Percentiles rank a stretch among this genome's conserved stretches.
Conservation (phyloP, 92 coral and sea anemone species). For the Diadumene lineata region DNA sequence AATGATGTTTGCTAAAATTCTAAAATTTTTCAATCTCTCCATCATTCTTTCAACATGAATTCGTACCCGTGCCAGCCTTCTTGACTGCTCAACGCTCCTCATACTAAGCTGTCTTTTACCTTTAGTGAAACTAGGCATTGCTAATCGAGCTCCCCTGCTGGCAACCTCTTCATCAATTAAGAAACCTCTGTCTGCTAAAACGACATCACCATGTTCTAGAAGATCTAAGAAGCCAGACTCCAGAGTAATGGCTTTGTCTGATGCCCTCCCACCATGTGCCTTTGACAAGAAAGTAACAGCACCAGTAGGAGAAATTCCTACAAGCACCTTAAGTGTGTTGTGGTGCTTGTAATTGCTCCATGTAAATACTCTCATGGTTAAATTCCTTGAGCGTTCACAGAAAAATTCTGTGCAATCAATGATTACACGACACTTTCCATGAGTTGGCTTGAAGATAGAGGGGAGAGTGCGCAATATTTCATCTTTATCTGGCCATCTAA, state of each 20-base stretch:
- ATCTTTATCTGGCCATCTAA: too few species aligned
- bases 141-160: constrained; percentile 38
- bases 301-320: constrained; percentile 56
- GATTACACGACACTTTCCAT: constrained; percentile 40
- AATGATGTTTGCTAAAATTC: constrained; percentile 18
- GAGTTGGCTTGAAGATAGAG: too few species aligned
- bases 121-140: constrained; percentile 39
- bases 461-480: too few species aligned
- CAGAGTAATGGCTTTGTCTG: constrained; percentile 51
- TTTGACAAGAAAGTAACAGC: constrained; percentile 55
- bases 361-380: constrained; percentile 46
- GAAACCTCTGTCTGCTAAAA: constrained; percentile 61
- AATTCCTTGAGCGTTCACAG: constrained; percentile 45
- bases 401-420: constrained; percentile 60
- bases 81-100: constrained; percentile 23
- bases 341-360: constrained; percentile 57
- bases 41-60: constrained; percentile 44
- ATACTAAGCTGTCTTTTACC: constrained; percentile 38
- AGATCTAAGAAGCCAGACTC: constrained; percentile 44
- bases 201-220: constrained; percentile 47
- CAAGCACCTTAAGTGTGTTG: constrained; percentile 49
- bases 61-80: constrained; percentile 38
- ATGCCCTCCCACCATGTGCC: constrained; percentile 53
- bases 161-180: constrained; percentile 52
- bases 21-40: constrained; percentile 51